These are phyloP conservation scores for Batillaria attramentaria DNA, from an alignment of 1,140 invertebrate species.

Conservation along the genomic window DNA sequence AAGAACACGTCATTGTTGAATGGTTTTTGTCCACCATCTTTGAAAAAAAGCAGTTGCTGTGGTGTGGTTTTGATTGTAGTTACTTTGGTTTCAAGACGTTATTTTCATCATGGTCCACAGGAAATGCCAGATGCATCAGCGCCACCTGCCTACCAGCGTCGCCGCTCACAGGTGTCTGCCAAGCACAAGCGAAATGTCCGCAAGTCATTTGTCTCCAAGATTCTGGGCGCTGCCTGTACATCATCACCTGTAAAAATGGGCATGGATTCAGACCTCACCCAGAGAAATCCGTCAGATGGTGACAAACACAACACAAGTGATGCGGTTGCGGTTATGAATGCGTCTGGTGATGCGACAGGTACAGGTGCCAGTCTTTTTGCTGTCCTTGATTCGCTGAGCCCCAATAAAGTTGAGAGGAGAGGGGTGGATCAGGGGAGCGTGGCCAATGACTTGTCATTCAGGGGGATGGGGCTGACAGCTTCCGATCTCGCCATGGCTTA, in stretches of 20 bases:
- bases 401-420: not conserved
- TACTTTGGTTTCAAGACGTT: too few relatives aligned
- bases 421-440: not conserved
- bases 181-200: slow-evolving; percentile 7
- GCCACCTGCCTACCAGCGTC: not conserved
- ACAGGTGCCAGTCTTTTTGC: not conserved
- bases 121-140: not conserved
- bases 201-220: slow-evolving; percentile 28
- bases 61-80: too few relatives aligned
- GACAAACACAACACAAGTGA: not conserved
- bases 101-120: not conserved
- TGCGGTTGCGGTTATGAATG: not conserved
- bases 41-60: too few relatives aligned
- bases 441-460: not conserved
- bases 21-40: too few relatives aligned
- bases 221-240: slow-evolving; percentile 22
- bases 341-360: not conserved
- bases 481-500: not conserved
- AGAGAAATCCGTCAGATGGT: too few relatives aligned
- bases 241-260: too few relatives aligned
- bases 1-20: too few relatives aligned
- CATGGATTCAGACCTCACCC: too few relatives aligned
- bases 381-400: not conserved
- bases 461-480: not conserved
- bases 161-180: not conserved